phyloP scores from a whole-genome alignment of 2,113 vertebrate genomes.

The Tragelaphus scriptus region DNA sequence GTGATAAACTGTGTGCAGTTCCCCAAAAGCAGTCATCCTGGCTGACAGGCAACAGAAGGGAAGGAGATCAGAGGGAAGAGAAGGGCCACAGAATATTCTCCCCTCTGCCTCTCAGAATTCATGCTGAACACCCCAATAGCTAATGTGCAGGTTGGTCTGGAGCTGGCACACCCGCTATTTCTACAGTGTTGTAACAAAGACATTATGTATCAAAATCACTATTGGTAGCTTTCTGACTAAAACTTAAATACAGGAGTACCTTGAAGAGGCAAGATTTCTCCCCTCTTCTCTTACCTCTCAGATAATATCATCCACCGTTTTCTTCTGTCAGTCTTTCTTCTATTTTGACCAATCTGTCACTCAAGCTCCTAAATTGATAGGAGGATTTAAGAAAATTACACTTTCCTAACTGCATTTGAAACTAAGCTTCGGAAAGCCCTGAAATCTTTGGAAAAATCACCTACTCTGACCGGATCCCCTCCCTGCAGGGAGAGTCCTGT shows the following conservation, averaged over 20 bases:
- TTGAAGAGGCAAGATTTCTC: not conserved
- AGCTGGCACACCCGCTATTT: not conserved
- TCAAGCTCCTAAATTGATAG: not conserved
- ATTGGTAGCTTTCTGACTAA: not conserved
- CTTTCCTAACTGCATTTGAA: not conserved
- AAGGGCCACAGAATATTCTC: not conserved
- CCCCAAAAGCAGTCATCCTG: not conserved
- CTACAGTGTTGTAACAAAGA: not conserved
- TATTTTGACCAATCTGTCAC: not conserved
- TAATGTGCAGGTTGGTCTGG: not conserved
- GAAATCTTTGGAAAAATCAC: not conserved
- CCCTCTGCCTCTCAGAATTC: not conserved
- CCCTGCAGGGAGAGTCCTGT: not conserved
- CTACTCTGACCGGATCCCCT: not conserved
- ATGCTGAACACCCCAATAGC: not conserved
- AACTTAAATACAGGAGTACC: not conserved
- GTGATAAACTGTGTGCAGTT: conserved; percentile 9
- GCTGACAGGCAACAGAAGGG: not conserved
- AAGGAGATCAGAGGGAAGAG: not conserved
- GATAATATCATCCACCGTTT: not conserved
- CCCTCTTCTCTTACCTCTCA: not conserved
- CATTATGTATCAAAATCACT: not conserved
- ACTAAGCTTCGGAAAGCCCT: not conserved
- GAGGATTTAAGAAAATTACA: not conserved
- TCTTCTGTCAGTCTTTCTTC: not conserved